Evolutionary conservation across 2,113 vertebrate species (phyloP), one percentile per base, ranked within the genome.

Genomic region (Conger conger): DNA sequence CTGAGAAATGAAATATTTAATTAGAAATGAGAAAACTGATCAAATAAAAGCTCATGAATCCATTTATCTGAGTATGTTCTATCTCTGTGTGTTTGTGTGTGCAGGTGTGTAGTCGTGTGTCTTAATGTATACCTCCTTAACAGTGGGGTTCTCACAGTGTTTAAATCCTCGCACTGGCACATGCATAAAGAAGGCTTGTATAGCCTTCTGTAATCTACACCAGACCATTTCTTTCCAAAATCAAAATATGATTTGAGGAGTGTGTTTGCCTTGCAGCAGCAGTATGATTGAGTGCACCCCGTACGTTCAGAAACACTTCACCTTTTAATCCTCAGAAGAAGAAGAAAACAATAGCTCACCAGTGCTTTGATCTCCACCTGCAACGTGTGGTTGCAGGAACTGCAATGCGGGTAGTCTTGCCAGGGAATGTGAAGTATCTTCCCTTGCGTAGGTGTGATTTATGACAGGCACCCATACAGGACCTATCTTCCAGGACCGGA

Each of bases 191-290:
- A 63, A 7, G 57, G 57, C 23, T 63, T 63, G 57, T 63, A 1
- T 30, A 73, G 1, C n/a, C 68, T 33, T 2, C n/a, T 73, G 68
- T 33, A 73, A 63, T 73, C 68, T 73, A 33, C 27, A 13, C 68
- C 27, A 73, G 68, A 13, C n/a, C 27, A 33, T 73, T 73, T 50
- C 11, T n/a, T 13, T 50, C 9, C 8, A 4, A 33, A 73, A 33
- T 73, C 68, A 73, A 73, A 73, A 68, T n/a, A 68, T 73, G 2
- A 73, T 73, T 73, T 33, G 68, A 33, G 68, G 68, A 73, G 68
- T 73, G 68, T 73, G n/a, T 73, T 11, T 73, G 68, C 68, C 68
- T 73, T 2, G 63, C 4, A 73, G 68, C 68, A 13, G 9, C n/a
- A 11, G 11, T 30, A 33, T 13, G 27, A 33, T 9, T 33, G 57